Percentiles rank a stretch among this genome's conserved stretches.
These are phyloP conservation scores for Spilosoma lubricipeda DNA, from an alignment of 2,888 invertebrate genomes.

Conservation along the genomic window DNA sequence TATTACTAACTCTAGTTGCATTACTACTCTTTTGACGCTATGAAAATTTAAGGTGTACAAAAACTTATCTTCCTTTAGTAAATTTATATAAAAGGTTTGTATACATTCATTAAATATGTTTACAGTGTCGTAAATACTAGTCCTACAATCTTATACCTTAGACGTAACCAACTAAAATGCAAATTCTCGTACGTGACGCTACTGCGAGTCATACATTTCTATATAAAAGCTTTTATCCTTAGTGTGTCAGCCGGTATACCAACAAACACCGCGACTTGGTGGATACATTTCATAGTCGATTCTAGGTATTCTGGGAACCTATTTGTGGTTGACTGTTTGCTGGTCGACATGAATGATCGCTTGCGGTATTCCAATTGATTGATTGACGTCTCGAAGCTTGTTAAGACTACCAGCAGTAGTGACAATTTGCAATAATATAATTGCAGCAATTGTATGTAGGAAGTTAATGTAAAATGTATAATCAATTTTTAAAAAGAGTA, in stretches of 20 bases:
- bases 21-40: not conserved
- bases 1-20: no score
- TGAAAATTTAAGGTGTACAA: not conserved
- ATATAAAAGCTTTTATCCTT: constrained; percentile 28
- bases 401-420: not conserved
- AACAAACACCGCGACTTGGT: not conserved
- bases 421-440: no score
- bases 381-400: no score
- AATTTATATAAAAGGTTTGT: not conserved
- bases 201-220: constrained; percentile 21
- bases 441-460: no score
- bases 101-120: not conserved
- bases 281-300: not conserved
- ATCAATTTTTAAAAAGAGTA: no score
- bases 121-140: not conserved
- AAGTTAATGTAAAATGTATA: no score
- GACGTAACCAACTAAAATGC: constrained; percentile 19
- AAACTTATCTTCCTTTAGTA: not conserved
- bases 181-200: constrained; percentile 23
- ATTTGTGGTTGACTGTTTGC: not conserved
- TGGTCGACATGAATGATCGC: not conserved
- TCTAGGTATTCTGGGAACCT: not conserved
- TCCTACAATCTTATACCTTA: constrained; percentile 3
- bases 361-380: not conserved
- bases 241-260: not conserved